A percentile compares a stretch with the other conserved stretches of the same genome.
phyloP scores from a whole-genome alignment of 2,888 invertebrate species.

The Ceriagrion tenellum region DNA sequence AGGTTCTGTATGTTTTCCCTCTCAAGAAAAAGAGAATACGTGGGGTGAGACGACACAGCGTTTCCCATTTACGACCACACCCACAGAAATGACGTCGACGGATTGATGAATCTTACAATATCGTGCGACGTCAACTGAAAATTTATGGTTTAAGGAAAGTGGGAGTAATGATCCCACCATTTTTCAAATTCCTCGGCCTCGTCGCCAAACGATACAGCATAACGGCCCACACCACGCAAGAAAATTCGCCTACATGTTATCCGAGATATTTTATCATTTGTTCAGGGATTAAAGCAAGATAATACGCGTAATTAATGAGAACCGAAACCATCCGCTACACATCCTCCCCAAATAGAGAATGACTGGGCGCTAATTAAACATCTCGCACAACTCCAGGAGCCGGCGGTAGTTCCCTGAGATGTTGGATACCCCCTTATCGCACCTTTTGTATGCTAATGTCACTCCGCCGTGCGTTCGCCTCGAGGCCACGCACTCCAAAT shows the following conservation, averaged over 20 bases:
- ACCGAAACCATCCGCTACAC: background rate
- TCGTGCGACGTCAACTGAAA: background rate
- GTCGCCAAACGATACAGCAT: background rate
- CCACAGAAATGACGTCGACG: background rate
- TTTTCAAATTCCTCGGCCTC: background rate
- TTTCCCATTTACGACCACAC: background rate
- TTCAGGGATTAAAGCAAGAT: background rate
- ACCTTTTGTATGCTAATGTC: constrained; percentile 9
- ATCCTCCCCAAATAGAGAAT: background rate
- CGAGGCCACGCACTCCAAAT: background rate
- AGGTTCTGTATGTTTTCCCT: background rate
- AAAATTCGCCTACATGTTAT: no score
- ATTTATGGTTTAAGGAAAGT: background rate
- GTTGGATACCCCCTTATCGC: background rate
- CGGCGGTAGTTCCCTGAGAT: background rate
- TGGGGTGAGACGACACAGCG: background rate
- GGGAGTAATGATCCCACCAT: background rate
- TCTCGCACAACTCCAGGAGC: background rate
- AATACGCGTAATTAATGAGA: background rate
- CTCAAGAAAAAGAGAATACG: background rate
- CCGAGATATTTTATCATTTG: background rate
- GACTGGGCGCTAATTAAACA: background rate
- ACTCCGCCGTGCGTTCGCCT: background rate
- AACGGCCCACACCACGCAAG: background rate
- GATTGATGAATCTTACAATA: background rate